These are phyloP conservation scores for Rhinopomastus cyanomelas DNA, from an alignment of 2,113 vertebrate genomes.

Conservation along the genomic window DNA sequence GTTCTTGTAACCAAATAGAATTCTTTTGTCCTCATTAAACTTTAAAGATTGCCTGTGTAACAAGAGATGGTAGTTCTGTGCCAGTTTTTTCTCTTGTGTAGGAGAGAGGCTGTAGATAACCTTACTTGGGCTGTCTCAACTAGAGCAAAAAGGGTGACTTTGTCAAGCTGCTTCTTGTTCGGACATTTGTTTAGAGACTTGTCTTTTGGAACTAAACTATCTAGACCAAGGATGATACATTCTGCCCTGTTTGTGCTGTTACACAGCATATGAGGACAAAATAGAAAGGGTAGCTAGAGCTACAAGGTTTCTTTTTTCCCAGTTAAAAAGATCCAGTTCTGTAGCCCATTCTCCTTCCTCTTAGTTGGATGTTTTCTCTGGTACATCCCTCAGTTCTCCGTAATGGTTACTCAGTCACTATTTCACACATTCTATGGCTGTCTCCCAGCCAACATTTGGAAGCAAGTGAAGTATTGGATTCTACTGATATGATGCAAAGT, in stretches of 20 bases:
- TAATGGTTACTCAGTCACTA: background rate
- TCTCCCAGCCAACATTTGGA: background rate
- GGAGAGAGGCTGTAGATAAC: background rate
- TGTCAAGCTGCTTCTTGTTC: background rate
- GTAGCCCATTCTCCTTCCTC: background rate
- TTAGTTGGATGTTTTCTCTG: background rate
- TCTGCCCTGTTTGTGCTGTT: background rate
- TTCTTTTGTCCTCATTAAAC: conserved; percentile 59
- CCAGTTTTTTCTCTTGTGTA: background rate
- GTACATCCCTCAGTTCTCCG: background rate
- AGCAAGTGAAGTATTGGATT: accelerated
- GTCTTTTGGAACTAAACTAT: background rate
- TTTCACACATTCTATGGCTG: background rate
- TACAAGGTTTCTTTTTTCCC: background rate
- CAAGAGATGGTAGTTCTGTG: background rate
- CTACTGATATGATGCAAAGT: background rate
- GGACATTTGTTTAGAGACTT: background rate
- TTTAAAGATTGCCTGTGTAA: conserved; percentile 19
- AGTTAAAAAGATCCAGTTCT: background rate
- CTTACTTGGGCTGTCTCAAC: background rate
- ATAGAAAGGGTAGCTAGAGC: background rate
- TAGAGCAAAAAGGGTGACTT: background rate
- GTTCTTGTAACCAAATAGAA: conserved; percentile 44
- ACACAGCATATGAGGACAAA: background rate
- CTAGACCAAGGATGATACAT: background rate